Conservation (phyloP, 30 jellyfish, hydroid and myxozoan genomes). For the Clytia hemisphaerica region DNA sequence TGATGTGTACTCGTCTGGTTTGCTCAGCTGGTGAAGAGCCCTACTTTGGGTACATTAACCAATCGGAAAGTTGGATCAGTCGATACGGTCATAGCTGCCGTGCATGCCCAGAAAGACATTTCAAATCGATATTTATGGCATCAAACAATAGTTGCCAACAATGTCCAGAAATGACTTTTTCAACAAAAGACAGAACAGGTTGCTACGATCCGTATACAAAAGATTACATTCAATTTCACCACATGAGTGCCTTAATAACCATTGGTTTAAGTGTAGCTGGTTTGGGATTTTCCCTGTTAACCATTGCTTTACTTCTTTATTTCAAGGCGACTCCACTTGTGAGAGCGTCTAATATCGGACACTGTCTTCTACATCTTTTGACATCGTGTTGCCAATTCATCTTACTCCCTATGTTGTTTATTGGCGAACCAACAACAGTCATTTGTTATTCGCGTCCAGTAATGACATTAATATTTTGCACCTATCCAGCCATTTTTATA, state of each 20-base stretch:
- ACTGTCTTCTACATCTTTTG: slow-evolving; percentile 37
- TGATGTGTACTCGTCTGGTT: no score
- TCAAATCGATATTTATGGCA: background rate
- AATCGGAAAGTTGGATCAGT: no score
- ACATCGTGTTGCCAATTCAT: slow-evolving; percentile 6
- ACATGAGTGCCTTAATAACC: slow-evolving; percentile 24
- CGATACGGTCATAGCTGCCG: no score
- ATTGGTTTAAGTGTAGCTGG: no score
- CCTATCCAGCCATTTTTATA: no score
- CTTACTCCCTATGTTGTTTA: slow-evolving; percentile 5
- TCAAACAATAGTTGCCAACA: slow-evolving; percentile 26
- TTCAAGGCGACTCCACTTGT: slow-evolving; percentile 45
- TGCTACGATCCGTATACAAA: slow-evolving; percentile 24
- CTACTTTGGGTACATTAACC: no score
- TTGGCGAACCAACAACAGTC: slow-evolving; percentile 15
- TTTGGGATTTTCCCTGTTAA: no score
- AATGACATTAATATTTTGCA: no score
- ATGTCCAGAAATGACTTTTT: slow-evolving; percentile 13
- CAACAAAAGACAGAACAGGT: slow-evolving; percentile 23
- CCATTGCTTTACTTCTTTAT: background rate
- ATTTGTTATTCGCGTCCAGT: slow-evolving; percentile 38
- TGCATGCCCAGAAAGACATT: slow-evolving; percentile 45
- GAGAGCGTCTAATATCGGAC: slow-evolving; percentile 40
- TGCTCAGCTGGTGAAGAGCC: no score
- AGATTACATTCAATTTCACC: background rate